A percentile compares a stretch with the other conserved stretches of the same genome.
These are phyloP conservation scores for Ploceus nigricollis DNA, from an alignment of 2,113 vertebrate genomes.

Conservation along the genomic window DNA sequence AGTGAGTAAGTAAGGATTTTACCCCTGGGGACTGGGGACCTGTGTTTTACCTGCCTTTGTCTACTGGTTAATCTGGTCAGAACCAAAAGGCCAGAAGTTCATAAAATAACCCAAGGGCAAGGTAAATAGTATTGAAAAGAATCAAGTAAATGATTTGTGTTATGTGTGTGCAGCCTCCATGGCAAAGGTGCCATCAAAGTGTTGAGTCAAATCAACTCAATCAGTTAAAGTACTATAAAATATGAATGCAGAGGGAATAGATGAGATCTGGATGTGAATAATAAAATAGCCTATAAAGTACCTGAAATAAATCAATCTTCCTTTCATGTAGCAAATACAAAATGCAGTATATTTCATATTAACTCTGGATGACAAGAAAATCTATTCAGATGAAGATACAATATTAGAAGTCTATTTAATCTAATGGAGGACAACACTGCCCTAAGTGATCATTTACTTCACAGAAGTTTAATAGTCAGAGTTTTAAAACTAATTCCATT, in stretches of 20 bases:
- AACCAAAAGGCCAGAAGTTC: constrained; percentile 20
- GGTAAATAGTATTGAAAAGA: constrained; percentile 61
- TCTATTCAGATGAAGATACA: constrained; percentile 47
- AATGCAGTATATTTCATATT: constrained; percentile 38
- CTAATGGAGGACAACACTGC: not conserved
- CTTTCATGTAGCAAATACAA: constrained; percentile 50
- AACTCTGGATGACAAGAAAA: constrained; percentile 50
- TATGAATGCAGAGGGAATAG: constrained; percentile 65
- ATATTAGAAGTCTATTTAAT: not conserved
- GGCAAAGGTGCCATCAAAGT: constrained; percentile 51
- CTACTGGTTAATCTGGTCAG: not conserved
- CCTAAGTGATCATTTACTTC: constrained; percentile 9
- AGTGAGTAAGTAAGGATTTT: not conserved
- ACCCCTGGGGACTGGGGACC: not conserved
- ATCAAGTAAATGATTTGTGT: constrained; percentile 59
- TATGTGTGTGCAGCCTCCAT: constrained; percentile 4
- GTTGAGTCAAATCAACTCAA: constrained; percentile 67
- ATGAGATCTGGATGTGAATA: constrained; percentile 67
- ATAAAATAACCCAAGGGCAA: constrained; percentile 54
- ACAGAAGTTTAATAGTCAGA: not conserved
- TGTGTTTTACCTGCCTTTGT: not conserved
- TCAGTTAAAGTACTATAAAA: constrained; percentile 68
- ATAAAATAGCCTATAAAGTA: constrained; percentile 68
- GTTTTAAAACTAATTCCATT: not conserved
- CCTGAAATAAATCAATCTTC: constrained; percentile 67